Evolutionary conservation across 2,797 vertebrate species (phyloP).

Genomic region (Bradypodion pumilum): DNA sequence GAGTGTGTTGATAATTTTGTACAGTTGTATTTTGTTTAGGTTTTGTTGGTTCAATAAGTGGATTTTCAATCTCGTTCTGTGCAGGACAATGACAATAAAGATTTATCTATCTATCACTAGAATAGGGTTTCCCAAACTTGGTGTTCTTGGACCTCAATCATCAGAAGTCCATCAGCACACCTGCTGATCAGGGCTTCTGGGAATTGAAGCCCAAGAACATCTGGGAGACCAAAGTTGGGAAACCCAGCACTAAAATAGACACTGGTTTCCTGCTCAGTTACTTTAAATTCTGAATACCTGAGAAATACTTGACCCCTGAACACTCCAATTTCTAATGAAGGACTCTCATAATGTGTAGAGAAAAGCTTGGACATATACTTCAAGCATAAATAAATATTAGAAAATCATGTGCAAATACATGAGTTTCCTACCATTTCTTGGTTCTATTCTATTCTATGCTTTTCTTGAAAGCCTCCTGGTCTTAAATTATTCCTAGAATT

Average conservation of each 20-base stretch:
- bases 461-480: background rate
- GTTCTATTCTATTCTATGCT: background rate
- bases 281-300: background rate
- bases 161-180: too few species aligned
- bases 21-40: too few species aligned
- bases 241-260: background rate
- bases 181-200: too few species aligned
- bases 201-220: too few species aligned
- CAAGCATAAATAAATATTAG: background rate
- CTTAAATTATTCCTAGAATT: slow-evolving; percentile 26
- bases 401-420: background rate
- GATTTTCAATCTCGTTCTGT: too few species aligned
- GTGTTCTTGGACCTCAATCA: too few species aligned
- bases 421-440: background rate
- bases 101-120: too few species aligned
- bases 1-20: too few species aligned
- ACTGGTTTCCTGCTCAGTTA: background rate
- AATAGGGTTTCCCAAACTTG: too few species aligned
- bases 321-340: background rate
- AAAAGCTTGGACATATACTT: background rate
- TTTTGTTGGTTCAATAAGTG: too few species aligned
- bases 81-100: too few species aligned
- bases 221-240: too few species aligned
- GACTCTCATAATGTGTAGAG: background rate
- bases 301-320: background rate